A percentile compares a stretch with the other conserved stretches of the same genome.
phyloP scores from a whole-genome alignment of 2,888 invertebrate species.

The Eubasilissa splendida region DNA sequence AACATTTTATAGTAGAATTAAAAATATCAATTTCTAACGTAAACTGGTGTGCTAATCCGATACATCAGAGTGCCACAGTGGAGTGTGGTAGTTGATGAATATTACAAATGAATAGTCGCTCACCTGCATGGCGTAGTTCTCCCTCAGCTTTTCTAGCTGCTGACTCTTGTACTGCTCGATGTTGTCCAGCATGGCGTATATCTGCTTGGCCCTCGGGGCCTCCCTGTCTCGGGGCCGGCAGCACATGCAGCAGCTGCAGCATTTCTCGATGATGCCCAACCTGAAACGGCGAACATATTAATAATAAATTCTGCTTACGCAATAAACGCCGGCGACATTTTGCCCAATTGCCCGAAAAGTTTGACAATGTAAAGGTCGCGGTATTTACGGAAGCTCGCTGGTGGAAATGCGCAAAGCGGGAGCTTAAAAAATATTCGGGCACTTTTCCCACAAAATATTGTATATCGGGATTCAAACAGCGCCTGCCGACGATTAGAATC shows the following conservation, averaged over 20 bases:
- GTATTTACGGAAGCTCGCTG: background rate
- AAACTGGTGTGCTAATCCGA: too few relatives aligned
- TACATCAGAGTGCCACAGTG: too few relatives aligned
- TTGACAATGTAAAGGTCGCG: background rate
- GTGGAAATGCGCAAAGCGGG: background rate
- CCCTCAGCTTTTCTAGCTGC: constrained; percentile 89
- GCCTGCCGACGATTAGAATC: too few relatives aligned
- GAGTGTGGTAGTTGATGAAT: too few relatives aligned
- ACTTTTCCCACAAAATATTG: background rate
- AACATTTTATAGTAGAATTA: too few relatives aligned
- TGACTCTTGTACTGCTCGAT: constrained; percentile 92
- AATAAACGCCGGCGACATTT: too few relatives aligned
- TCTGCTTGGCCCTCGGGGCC: constrained; percentile 86
- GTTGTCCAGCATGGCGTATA: constrained; percentile 90
- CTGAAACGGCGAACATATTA: constrained; percentile 67
- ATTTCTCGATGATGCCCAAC: constrained; percentile 81
- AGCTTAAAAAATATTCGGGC: background rate
- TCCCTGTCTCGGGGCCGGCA: constrained; percentile 78
- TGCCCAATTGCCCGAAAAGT: background rate
- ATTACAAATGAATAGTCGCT: constrained; percentile 50
- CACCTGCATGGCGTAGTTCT: constrained; percentile 93
- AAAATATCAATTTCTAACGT: too few relatives aligned
- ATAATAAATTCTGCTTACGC: too few relatives aligned
- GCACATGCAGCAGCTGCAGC: constrained; percentile 86
- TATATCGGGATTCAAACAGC: too few relatives aligned